Conservation (phyloP, 2,797 vertebrate species). For the Corythornis leucogaster region DNA sequence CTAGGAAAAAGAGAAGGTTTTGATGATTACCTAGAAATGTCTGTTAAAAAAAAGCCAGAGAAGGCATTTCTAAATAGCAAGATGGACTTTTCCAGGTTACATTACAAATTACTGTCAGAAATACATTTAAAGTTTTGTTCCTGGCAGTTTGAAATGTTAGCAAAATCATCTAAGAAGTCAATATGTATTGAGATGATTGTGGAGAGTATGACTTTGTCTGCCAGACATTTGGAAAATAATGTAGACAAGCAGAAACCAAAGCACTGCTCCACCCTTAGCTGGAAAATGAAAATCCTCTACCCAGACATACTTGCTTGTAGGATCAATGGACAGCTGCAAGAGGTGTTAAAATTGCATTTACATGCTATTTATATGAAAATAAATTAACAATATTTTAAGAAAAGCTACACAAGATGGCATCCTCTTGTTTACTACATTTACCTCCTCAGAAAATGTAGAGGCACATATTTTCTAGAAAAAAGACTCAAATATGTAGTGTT, state of each 20-base stretch:
- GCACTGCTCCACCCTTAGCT: not conserved
- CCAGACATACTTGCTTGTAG: not conserved
- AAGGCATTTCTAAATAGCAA: conserved; percentile 5
- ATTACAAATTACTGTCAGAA: conserved; percentile 13
- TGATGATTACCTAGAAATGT: not conserved
- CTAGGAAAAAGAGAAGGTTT: not conserved
- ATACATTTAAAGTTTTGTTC: not conserved
- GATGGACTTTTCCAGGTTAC: not conserved
- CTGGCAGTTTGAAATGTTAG: conserved; percentile 14
- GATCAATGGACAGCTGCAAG: not conserved
- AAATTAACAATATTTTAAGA: not conserved
- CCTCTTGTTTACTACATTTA: not conserved
- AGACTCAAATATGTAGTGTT: not conserved
- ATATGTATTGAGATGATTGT: conserved; percentile 54
- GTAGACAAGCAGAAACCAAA: conserved; percentile 37
- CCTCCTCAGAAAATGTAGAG: not conserved
- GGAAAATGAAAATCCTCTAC: conserved; percentile 38
- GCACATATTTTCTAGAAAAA: not conserved
- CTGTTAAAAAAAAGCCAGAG: not conserved
- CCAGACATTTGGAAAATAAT: conserved; percentile 30
- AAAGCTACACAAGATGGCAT: not conserved
- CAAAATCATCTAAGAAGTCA: conserved; percentile 34
- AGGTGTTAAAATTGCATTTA: not conserved
- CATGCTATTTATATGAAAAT: not conserved
- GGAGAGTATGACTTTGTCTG: conserved; percentile 2